Evolutionary conservation across 2,888 invertebrate genomes (phyloP).

Genomic region (Agonopterix subpropinquella): DNA sequence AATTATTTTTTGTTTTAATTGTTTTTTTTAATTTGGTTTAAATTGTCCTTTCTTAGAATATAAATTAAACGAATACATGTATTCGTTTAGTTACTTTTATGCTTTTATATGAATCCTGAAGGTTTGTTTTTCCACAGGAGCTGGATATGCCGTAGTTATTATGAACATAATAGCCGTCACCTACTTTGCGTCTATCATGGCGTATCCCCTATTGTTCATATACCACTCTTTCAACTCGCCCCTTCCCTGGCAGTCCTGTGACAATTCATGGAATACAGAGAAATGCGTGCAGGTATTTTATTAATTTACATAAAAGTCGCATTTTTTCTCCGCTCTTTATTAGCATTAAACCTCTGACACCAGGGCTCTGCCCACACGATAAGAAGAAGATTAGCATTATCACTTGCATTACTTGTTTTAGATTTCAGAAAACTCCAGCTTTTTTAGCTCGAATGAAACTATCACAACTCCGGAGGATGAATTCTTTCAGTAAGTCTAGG

Average conservation of each 20-base stretch:
- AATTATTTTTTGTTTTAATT: too few relatives aligned
- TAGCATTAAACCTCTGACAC: too few relatives aligned
- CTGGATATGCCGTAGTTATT: constrained; percentile 88
- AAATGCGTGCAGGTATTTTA: constrained; percentile 80
- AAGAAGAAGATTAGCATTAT: too few relatives aligned
- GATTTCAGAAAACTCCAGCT: constrained; percentile 53
- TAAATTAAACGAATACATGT: not conserved
- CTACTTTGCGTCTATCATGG: constrained; percentile 90
- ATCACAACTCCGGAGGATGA: constrained; percentile 85
- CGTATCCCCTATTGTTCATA: constrained; percentile 90
- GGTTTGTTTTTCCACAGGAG: constrained; percentile 73
- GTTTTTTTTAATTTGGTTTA: too few relatives aligned
- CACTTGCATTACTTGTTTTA: constrained; percentile 17
- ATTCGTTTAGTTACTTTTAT: too few relatives aligned
- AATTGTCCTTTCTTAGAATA: too few relatives aligned
- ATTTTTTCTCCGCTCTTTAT: too few relatives aligned
- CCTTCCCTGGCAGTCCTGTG: constrained; percentile 87
- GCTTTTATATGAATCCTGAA: not conserved
- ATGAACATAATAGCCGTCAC: constrained; percentile 87
- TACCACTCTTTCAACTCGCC: constrained; percentile 79
- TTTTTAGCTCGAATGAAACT: constrained; percentile 40
- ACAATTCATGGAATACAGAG: constrained; percentile 88
- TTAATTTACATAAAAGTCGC: not conserved
- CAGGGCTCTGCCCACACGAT: too few relatives aligned
- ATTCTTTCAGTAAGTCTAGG: constrained; percentile 84